Evolutionary conservation across 2,797 vertebrate species (phyloP), one percentile per base, ranked within the genome.

Genomic region (Platalea minor): DNA sequence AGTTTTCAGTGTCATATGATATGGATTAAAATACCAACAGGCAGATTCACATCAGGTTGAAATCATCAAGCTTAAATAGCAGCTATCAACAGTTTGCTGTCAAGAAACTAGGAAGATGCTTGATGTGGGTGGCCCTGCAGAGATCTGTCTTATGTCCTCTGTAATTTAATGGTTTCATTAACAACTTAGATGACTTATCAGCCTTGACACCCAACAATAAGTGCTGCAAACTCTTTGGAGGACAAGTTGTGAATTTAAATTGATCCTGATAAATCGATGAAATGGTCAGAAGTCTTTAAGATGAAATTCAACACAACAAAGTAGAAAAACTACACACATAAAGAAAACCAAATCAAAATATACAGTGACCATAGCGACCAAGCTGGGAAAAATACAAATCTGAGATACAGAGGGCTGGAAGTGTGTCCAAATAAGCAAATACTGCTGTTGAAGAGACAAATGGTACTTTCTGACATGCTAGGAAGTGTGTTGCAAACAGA

Each of bases 161-260:
- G 24, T 59, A 93, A 81, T 95, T 87, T 73, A 95, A 93, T 87
- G n/a, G 56, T 82, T 96, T 91, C 39, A 85, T 95, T 94, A 93
- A 53, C 74, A 93, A 48, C 43, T 74, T 63, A 41, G 63, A 74
- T 92, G 92, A 87, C 77, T 95, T 96, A 93, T 82, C 80, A 94
- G 64, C 9, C 54, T 91, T 90, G 90, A 87, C 70, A 93, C 17
- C 59, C 67, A 93, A 85, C 24, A 85, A 21, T 61, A 94, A 93
- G 33, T 41, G 46, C 59, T 89, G 11, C 63, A 92, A 94, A 86
- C 28, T 14, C 54, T 89, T 79, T 1, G 1, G 54, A 89, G 51
- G 28, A 65, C 33, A 84, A 86, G 50, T 37, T 88, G 46, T 91
- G 51, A 82, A 91, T 94, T 82, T 89, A 85, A 94, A 93, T 78